Evolutionary conservation across 2,797 vertebrate genomes (phyloP), one percentile per base, ranked within the genome.

Genomic region (Odontamblyopus lacepedii): DNA sequence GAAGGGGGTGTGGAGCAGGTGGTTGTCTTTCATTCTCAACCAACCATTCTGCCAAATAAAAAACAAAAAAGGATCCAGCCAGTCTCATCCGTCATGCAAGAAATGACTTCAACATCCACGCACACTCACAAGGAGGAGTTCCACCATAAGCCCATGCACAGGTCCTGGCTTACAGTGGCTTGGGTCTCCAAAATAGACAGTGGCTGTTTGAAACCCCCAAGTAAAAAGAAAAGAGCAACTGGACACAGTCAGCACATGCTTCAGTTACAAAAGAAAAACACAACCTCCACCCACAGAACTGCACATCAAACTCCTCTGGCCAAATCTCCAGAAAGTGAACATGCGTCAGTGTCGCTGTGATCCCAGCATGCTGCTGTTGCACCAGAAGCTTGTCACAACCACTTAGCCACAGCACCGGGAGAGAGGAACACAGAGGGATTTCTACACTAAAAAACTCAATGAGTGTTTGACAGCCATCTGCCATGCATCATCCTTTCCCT

Each of bases 141-240:
- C 84, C 84, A 80, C 72, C 74, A 71, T 85, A 87, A 91, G 89
- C 90, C 87, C 91, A 92, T 92, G 91, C 91, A 91, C 72, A 89
- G 70, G 80, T 74, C 73, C 76, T 81, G 85, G 87, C 86, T 91
- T 85, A 85, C 77, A 77, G 67, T 63, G 72, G 77, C 44, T 70
- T 66, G 62, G 71, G 70, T 83, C 82, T 86, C 74, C 71, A 72
- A 79, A 63, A 78, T 61, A 55, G 61, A 80, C 62, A 76, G 64
- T 71, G 71, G 75, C 75, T 70, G 71, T 82, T 71, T 78, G n/a
- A 85, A 78, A 71, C 41, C 76, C 81, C 75, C 76, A 23, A 68
- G 72, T 65, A 67, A 83, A 83, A 77, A 3, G 56, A 73, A 41
- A 72, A 71, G 73, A 71, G 71, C 65, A 74, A 74, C 72, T 72